Base-by-base conservation (phyloP, 2,113 vertebrate species). In the Myotis lucifugus region DNA sequence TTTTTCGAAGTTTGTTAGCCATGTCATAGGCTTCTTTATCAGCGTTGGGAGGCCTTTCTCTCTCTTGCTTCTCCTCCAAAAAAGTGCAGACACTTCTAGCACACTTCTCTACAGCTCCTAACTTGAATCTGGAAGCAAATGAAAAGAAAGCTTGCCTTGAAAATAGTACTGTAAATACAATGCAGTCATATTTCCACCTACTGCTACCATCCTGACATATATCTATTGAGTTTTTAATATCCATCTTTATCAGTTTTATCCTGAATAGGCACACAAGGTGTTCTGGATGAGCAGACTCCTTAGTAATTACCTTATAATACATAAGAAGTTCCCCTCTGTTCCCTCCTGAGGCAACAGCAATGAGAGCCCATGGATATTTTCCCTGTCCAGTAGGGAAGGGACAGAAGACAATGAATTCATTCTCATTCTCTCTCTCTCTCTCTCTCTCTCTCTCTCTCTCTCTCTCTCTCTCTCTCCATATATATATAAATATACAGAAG, bases 81-180 rank as follows among this genome's bases (percentile, higher is more conserved):
- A 6, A 96, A 3, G 0, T 0, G 0, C 0, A 2, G 12, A 52
- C 23, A 4, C 0, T 9, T 15, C 0, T 0, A 46, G 96, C 96
- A 9, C 40, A 56, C 0, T 8, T 0, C 81, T 97, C 97, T 29
- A 97, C 96, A 17, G 0, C 1, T 32, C 0, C 8, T 91, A 97
- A 23, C 0, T 4, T 93, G 83, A 98, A 98, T 70, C 96, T 98
- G 37, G 32, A 95, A 95, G 64, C 8, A 85, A 77, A 79, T 69
- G 11, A 90, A 85, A 89, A 73, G 18, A 89, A 37, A 40, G 2
- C 0, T 42, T 42, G 23, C 32, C 66, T 88, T 93, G 40, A 91
- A 85, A 61, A 86, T 54, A 64, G 56, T 34, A 48, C 4, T 0
- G 37, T 19, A 67, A 56, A 74, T 40, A 85, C n/a, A 73, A 56